Percentiles rank a stretch among this genome's conserved stretches.
Evolutionary conservation across 2,113 vertebrate species (phyloP).

Genomic region (Rhodinocichla rosea): DNA sequence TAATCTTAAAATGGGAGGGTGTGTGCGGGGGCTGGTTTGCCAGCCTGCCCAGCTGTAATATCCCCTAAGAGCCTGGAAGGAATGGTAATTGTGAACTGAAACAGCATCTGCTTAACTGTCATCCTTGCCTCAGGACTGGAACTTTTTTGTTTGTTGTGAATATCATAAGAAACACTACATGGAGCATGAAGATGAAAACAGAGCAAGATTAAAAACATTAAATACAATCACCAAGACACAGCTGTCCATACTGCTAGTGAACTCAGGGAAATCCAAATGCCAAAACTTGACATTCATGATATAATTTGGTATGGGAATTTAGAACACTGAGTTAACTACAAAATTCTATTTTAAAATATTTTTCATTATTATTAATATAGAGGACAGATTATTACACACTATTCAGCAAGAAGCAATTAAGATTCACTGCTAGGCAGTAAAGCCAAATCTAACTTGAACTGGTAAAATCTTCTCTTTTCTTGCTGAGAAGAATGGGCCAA

Average conservation of each 20-base stretch:
- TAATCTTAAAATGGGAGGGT: background rate
- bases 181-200: slow-evolving; percentile 57
- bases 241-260: background rate
- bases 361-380: background rate
- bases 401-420: background rate
- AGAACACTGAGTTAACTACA: background rate
- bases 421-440: background rate
- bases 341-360: background rate
- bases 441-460: background rate
- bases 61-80: slow-evolving; percentile 57
- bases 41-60: slow-evolving; percentile 30
- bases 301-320: background rate
- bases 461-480: background rate
- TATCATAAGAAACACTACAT: slow-evolving; percentile 69
- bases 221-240: background rate
- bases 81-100: slow-evolving; percentile 71
- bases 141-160: slow-evolving; percentile 62
- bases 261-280: background rate
- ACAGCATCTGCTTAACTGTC: slow-evolving; percentile 71
- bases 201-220: background rate
- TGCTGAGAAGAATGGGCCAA: background rate
- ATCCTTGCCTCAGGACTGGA: slow-evolving; percentile 71
- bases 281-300: background rate
- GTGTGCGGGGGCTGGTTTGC: background rate
- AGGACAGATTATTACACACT: background rate